Evolutionary conservation across 92 coral and sea anemone genomes (phyloP).

Genomic region (Bergia sp.): DNA sequence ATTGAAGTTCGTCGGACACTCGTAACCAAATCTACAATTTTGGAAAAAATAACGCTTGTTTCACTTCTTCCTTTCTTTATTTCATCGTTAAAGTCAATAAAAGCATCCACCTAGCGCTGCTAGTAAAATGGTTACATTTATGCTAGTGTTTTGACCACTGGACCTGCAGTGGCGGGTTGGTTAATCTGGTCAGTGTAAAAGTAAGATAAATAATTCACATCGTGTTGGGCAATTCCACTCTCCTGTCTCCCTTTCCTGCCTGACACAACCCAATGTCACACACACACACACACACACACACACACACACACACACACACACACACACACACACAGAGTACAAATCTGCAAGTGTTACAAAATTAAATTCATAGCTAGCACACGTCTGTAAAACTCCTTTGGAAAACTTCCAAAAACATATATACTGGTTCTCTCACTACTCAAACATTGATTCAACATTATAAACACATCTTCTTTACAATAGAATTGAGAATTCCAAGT

Average conservation of each 20-base stretch:
- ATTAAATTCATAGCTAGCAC: too few relatives aligned
- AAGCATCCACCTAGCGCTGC: not conserved
- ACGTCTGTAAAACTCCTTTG: too few relatives aligned
- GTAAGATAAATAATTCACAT: too few relatives aligned
- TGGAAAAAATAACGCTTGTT: not conserved
- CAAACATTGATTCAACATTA: not conserved
- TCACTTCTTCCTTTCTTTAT: too few relatives aligned
- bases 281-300: not conserved
- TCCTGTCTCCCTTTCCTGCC: not conserved
- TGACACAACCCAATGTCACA: not conserved
- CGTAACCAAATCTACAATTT: constrained; percentile 70
- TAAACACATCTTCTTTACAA: not conserved
- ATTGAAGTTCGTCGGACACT: constrained; percentile 77
- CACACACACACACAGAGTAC: not conserved
- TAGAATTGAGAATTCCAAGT: not conserved
- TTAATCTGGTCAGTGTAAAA: too few relatives aligned
- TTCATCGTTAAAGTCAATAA: not conserved
- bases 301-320: not conserved
- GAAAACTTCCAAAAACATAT: too few relatives aligned
- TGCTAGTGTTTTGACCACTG: too few relatives aligned
- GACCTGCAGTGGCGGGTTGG: not conserved
- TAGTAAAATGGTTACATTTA: not conserved
- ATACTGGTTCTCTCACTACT: too few relatives aligned
- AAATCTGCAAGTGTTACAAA: too few relatives aligned
- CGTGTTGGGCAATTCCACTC: not conserved